Base-by-base conservation (phyloP, 1,140 invertebrate genomes). In the Hesperophylax magnus region DNA sequence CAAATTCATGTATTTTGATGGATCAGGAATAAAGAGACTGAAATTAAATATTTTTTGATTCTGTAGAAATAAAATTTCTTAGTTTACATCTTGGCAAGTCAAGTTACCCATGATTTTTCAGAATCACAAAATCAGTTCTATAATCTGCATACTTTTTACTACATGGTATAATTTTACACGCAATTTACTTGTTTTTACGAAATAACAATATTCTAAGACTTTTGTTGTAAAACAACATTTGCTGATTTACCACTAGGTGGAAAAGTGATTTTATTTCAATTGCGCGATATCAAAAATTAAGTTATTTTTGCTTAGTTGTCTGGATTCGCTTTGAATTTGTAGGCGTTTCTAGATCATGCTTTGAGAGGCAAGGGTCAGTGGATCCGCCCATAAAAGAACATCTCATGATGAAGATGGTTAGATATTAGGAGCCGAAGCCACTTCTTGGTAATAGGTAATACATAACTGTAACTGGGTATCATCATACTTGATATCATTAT, bases 351-450 rank as follows among this genome's bases (percentile, higher is more conserved):
- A 18, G 58, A 22, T 24, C 58, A 61, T 15, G 7, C 58, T 67
- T 27, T 34, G 24, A 67, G 63, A 27, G 22, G 22, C 63, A 39
- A 47, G 39, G 63, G 63, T 67, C 63, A 67, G 24, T 17, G 27
- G 63, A 22, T 31, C 63, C 63, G 22, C 63, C 63, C 63, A 67
- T 67, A 67, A 31, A 47, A 67, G 63, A 67, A 17, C 63, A 67
- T 67, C 31, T 31, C 17, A 67, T 67, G 63, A 67, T 67, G 63
- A 67, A 67, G 22, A 27, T 67, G 63, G 22, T 67, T n/a, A 17
- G 31, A 67, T 67, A 31, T 67, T 67, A 67, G 17, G 27, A 34
- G 34, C 9, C 31, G 63, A 67, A 34, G 31, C 24, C 15, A 67
- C 22, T 47, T 47, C 7, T 65, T 67, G 58, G 9, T 61, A 14